Evolutionary conservation across 2,888 invertebrate species (phyloP), one percentile per base, ranked within the genome.

Genomic region (Erannis defoliaria): DNA sequence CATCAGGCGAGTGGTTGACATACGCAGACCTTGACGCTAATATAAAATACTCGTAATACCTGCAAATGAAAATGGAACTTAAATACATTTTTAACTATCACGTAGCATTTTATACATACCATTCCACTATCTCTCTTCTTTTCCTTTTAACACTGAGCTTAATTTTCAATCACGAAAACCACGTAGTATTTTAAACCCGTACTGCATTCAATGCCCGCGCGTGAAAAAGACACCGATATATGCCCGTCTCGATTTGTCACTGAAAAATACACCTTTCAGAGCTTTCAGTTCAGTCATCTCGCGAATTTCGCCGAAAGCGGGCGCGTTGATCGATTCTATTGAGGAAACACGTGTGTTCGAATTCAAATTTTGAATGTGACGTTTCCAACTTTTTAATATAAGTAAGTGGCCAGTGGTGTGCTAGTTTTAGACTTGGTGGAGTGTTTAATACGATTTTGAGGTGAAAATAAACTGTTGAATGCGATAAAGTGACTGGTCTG

Each of bases 391-490:
- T 70, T 69, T 64, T 64, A 65, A 57, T 62, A 45, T n/a, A 50
- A 57, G 64, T n/a, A 50, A 57, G 64, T 62, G 59, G 26, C 57
- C 42, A 43, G 61, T 61, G 49, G 35, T 42, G 48, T 46, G 33
- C 33, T 46, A 18, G 37, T 21, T 48, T 58, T 71, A 10, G 5
- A 76, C 72, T 76, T 76, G 72, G 74, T 73, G 62, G 67, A n/a
- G n/a, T 55, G 68, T 73, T 73, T 80, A 80, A 78, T 79, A 80
- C 75, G 72, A 72, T 80, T 70, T 77, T 74, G 69, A 71, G 81
- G 77, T 81, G 62, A 73, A 82, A 83, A 83, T 83, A 83, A 77
- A 5, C 77, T 67, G 65, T 55, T 49, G 78, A 74, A 78, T 82
- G 81, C 66, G 77, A 75, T 80, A 80, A 75, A 79, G 80, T 74